phyloP scores from a whole-genome alignment of 2,113 vertebrate species.

The Nesogale talazaci region DNA sequence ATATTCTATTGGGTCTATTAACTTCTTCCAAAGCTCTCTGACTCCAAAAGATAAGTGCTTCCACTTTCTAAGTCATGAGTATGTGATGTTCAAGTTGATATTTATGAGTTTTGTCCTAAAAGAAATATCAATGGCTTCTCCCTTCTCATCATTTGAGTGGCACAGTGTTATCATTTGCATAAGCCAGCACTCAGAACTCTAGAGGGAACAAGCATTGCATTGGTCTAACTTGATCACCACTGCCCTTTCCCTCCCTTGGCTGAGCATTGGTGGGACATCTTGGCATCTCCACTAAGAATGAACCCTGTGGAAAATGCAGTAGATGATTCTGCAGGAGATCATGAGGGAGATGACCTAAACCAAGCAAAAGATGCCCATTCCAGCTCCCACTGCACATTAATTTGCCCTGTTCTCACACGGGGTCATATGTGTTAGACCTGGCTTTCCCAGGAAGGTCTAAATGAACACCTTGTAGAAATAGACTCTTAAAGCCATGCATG shows the following conservation, averaged over 20 bases:
- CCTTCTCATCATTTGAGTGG: background rate
- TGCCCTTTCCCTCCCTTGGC: background rate
- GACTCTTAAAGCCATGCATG: no score
- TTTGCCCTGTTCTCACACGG: no score
- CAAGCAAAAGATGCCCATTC: no score
- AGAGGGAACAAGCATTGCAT: background rate
- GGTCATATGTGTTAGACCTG: no score
- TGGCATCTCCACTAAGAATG: background rate
- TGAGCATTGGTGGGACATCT: background rate
- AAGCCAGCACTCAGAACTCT: background rate
- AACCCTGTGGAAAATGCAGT: no score
- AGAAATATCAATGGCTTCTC: background rate
- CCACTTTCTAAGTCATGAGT: background rate
- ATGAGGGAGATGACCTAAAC: no score
- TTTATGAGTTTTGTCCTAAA: background rate
- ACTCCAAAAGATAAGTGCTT: background rate
- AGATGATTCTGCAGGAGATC: no score
- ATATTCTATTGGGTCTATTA: background rate
- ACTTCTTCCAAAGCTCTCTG: background rate
- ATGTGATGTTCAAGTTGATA: background rate
- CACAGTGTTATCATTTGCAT: background rate
- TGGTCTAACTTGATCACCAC: background rate
- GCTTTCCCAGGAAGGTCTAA: no score
- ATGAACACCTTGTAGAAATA: no score
- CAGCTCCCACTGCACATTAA: no score